A percentile compares a stretch with the other conserved stretches of the same genome.
phyloP scores from a whole-genome alignment of 2,888 invertebrate species.

The Parelbella ahira region DNA sequence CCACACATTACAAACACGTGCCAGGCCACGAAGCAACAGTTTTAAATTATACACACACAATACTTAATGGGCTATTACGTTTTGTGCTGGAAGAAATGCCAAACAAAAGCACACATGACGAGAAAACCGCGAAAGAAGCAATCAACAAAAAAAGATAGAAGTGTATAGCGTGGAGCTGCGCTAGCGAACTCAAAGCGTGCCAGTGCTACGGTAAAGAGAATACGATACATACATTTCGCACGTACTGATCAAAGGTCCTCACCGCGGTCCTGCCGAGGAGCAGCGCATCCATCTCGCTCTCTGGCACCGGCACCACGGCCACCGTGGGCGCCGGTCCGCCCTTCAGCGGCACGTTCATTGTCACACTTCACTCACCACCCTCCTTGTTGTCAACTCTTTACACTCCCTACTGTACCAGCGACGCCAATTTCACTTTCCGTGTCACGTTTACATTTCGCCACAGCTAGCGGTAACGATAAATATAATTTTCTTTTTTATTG shows the following conservation, averaged over 20 bases:
- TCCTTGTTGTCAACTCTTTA: constrained; percentile 37
- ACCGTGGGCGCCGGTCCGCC: constrained; percentile 77
- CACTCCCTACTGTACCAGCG: constrained; percentile 24
- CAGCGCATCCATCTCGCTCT: constrained; percentile 90
- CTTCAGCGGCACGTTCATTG: constrained; percentile 62
- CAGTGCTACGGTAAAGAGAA: constrained; percentile 32
- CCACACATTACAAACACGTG: no score
- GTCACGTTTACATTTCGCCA: neutral
- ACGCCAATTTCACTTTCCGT: neutral
- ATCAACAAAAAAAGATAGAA: neutral
- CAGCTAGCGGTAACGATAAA: no score
- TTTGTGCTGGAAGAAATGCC: no score
- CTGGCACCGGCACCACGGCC: constrained; percentile 82
- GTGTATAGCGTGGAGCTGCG: constrained; percentile 6
- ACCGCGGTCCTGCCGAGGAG: constrained; percentile 89
- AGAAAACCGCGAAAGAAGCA: neutral
- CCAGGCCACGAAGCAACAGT: no score
- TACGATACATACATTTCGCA: constrained; percentile 76
- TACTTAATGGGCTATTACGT: no score
- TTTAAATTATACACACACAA: no score
- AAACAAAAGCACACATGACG: no score
- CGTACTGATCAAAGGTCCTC: constrained; percentile 82
- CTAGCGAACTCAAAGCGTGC: constrained; percentile 3
- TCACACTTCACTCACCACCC: constrained; percentile 27
- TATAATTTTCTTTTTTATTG: no score